phyloP scores from a whole-genome alignment of 2,113 vertebrate genomes.

The Podarcis raffonei region DNA sequence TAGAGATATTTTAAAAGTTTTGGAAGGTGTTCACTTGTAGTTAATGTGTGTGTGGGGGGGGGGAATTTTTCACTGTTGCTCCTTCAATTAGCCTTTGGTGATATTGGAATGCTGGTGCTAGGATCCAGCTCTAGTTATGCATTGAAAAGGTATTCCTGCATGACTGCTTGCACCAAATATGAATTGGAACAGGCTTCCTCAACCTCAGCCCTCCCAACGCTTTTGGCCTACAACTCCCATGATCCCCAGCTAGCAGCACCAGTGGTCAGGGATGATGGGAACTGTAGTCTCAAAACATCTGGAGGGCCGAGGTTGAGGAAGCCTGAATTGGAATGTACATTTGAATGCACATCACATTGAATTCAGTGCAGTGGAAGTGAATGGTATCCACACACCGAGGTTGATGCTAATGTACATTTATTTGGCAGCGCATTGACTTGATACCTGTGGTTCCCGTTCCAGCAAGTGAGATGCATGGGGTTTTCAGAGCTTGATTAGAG shows the following conservation, averaged over 20 bases:
- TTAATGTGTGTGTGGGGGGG: slow-evolving; percentile 30
- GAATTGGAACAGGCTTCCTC: not conserved
- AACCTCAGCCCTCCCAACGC: too few species aligned
- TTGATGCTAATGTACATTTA: not conserved
- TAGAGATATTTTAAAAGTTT: slow-evolving; percentile 25
- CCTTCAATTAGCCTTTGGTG: slow-evolving; percentile 2
- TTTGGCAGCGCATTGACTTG: not conserved
- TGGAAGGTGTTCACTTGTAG: slow-evolving; percentile 43
- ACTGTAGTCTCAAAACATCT: too few species aligned
- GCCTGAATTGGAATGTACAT: not conserved
- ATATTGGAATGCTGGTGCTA: not conserved
- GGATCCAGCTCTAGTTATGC: not conserved
- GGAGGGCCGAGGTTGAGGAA: too few species aligned
- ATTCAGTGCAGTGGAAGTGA: not conserved
- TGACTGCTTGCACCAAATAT: not conserved
- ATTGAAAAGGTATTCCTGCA: not conserved
- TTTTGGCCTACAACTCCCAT: too few species aligned
- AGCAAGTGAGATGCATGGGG: slow-evolving; percentile 47
- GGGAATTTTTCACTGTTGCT: slow-evolving; percentile 51
- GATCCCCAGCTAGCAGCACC: too few species aligned
- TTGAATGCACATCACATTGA: not conserved
- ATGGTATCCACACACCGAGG: not conserved
- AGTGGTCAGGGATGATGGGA: too few species aligned
- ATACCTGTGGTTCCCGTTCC: not conserved
- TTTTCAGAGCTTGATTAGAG: slow-evolving; percentile 41